Evolutionary conservation across 1,140 invertebrate species (phyloP), one percentile per base, ranked within the genome.

Genomic region (Ectropis grisescens): DNA sequence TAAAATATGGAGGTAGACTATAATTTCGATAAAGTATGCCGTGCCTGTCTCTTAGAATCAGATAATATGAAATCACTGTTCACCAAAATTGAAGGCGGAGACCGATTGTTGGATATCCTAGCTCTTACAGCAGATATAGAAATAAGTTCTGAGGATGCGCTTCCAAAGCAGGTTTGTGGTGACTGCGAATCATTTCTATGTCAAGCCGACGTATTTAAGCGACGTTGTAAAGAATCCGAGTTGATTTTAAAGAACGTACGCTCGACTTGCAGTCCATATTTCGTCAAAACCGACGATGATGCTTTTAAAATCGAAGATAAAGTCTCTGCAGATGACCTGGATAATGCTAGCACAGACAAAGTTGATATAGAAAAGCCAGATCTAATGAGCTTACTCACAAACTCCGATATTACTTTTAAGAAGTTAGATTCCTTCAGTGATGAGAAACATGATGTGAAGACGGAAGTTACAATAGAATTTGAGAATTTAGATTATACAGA

Each of bases 151-250:
- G 57, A 50, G 8, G 50, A 70, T 39, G 46, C 33, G 26, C 47
- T 61, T 28, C 58, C 71, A 3, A 58, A 67, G 42, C 61, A 67
- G 29, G 44, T 76, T 24, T 76, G 71, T 37, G 32, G 30, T 24
- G 58, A 60, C 11, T 76, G 71, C 37, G 53, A 53, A 13, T 13
- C 13, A 11, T 41, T 58, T 12, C 43, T 72, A 41, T 49, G 37
- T 24, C 65, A 64, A 29, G 55, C 58, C 16, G 57, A 65, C 19
- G 48, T 55, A n/a, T 74, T 76, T 25, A 76, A 64, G 45, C 51
- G 57, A 2, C 55, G 51, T 1, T 74, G 65, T 32, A 32, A 60
- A 10, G 50, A 69, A 8, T 58, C 62, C 0, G 58, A 76, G 23
- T 47, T 40, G 2, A 36, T 58, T 40, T 56, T 72, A 43, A 53